Base-by-base conservation (phyloP, 2,888 invertebrate species). In the Geotrupes spiniger region DNA sequence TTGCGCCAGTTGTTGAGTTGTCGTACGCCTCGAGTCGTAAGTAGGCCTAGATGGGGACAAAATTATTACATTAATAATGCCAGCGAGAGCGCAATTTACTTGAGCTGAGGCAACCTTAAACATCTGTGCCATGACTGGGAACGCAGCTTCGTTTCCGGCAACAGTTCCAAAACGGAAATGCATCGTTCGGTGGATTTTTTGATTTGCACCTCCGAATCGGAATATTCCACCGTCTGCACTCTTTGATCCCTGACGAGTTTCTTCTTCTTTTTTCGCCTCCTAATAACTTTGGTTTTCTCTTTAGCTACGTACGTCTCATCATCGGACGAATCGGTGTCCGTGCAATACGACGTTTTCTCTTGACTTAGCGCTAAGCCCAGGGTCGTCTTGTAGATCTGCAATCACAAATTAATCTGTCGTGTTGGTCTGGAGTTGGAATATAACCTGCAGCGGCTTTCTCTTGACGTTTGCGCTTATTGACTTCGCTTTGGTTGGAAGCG, bases 391-490 rank as follows among this genome's bases (percentile, higher is more conserved):
- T 78, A 79, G 52, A 81, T 78, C 81, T 81, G 56, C 42, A 63
- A 64, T 47, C 39, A 42, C 38, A n/a, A 36, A 33, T 17, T 4
- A 29, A 11, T 29, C 14, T 15, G 14, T n/a, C 36, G 9, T 29
- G 14, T 37, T 27, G 5, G 25, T 33, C 27, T 29, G 5, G 27
- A 31, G 8, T 36, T 43, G 39, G 49, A 14, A 41, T 17, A 53
- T 60, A 72, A 82, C 82, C 71, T 79, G 79, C 60, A 82, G 71
- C 27, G 78, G 78, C 75, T 81, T 79, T 53, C 82, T 72, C 60
- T 75, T 76, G 1, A 64, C 56, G 46, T 63, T 65, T 2, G 71
- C 69, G 51, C 75, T 74, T 61, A 72, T 64, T 43, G 54, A 46
- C 46, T 61, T 65, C 9, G 51, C 38, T 54, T 62, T 68, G 12